A percentile compares a stretch with the other conserved stretches of the same genome.
phyloP scores from a whole-genome alignment of 1,140 invertebrate genomes.

The Magallana gigas region DNA sequence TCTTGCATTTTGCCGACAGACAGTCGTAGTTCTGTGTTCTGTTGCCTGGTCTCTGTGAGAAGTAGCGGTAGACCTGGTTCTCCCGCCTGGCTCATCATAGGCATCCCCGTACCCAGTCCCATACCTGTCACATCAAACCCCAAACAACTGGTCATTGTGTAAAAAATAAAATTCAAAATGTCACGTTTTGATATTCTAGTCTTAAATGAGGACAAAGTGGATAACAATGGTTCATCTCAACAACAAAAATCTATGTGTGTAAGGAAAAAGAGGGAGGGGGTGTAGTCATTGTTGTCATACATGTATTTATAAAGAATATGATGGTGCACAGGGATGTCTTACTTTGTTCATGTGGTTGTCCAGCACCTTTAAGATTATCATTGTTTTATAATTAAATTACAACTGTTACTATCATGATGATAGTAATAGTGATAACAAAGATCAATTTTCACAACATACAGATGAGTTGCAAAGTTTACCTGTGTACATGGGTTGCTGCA shows the following conservation, averaged over 20 bases:
- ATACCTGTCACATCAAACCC: background rate
- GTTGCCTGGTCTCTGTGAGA: constrained; percentile 77
- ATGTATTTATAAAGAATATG: too few relatives aligned
- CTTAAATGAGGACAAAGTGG: too few relatives aligned
- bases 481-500: constrained; percentile 29
- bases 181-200: too few relatives aligned
- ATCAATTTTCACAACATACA: too few relatives aligned
- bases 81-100: background rate
- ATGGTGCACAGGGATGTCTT: background rate
- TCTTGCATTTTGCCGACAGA: constrained; percentile 76
- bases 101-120: background rate
- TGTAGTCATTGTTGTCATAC: too few relatives aligned
- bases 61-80: constrained; percentile 52
- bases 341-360: constrained; percentile 1
- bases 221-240: too few relatives aligned
- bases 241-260: too few relatives aligned
- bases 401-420: too few relatives aligned
- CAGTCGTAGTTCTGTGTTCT: constrained; percentile 78
- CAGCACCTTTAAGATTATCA: background rate
- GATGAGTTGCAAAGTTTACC: background rate
- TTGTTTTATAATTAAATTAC: too few relatives aligned
- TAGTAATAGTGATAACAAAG: too few relatives aligned
- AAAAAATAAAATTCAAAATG: too few relatives aligned
- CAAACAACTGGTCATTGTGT: background rate
- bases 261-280: too few relatives aligned